Base-by-base conservation (phyloP, 2,113 vertebrate species). In the Scartelaos histophorus region DNA sequence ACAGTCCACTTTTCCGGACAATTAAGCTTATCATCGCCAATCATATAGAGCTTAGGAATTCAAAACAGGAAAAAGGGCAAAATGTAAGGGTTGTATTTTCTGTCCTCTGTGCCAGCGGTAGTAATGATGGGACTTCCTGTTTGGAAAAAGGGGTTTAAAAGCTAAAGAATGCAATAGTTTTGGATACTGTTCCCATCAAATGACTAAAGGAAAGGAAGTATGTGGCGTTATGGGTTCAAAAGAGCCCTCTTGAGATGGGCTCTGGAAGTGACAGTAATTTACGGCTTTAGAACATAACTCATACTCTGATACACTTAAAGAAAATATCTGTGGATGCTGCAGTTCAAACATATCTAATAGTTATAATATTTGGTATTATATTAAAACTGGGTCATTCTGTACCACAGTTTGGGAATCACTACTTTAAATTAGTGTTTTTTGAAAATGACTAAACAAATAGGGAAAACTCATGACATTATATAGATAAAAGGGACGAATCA, bases 11-110 rank as follows among this genome's bases (percentile, higher is more conserved):
- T 71, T 62, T 22, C 66, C 15, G 0, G 10, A 79, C 46, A 71
- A 70, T 82, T 66, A 69, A 57, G 53, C 49, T 82, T 75, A 85
- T 90, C 87, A 67, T 43, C 46, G 19, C 5, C 71, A 87, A 66
- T 75, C 35, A 9, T 22, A 3, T 46, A 65, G 64, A 24, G 16
- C 15, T 57, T 13, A 29, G 81, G 84, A 90, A 91, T 87, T 85
- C 85, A 73, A 85, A 89, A 91, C 91, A 91, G 88, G 89, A 91
- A 88, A 76, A 70, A 74, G 71, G 74, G 62, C 61, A 60, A 58
- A 61, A 61, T 34, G 38, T 69, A 74, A 75, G 78, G 49, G 69
- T 71, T 47, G 43, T 66, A 73, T 69, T 67, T 35, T 64, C 25
- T 25, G n/a, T 76, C 45, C 70, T 68, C 24, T 19, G 24, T 19